Percentiles rank a stretch among this genome's conserved stretches.
Conservation (phyloP, 2,113 vertebrate species). For the Ptilonorhynchus violaceus region DNA sequence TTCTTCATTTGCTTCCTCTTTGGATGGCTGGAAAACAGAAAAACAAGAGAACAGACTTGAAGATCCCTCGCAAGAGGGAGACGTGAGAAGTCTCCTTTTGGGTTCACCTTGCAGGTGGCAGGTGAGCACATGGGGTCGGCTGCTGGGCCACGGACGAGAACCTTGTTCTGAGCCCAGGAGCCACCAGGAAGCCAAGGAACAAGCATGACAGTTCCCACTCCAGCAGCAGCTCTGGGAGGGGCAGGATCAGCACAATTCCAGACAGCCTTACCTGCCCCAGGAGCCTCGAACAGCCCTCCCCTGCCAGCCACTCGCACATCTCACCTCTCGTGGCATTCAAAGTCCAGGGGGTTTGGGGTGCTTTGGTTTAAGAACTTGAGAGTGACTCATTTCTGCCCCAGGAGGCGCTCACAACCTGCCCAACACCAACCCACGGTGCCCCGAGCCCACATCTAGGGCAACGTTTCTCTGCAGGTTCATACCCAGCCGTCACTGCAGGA, state of each 20-base stretch:
- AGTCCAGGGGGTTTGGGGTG: neutral
- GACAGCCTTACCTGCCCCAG: neutral
- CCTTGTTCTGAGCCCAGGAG: neutral
- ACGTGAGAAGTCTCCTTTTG: neutral
- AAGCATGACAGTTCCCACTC: neutral
- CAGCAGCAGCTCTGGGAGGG: neutral
- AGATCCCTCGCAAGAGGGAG: neutral
- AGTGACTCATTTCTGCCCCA: neutral
- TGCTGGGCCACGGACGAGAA: neutral
- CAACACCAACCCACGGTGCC: accelerated
- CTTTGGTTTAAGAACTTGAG: neutral
- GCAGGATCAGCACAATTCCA: neutral
- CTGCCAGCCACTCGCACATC: neutral
- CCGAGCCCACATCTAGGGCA: neutral
- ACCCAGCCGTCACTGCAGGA: neutral
- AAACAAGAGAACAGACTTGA: neutral
- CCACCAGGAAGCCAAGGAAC: neutral
- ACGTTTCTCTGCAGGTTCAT: neutral
- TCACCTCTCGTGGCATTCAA: neutral
- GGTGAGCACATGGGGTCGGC: neutral
- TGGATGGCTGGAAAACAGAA: slow-evolving; percentile 57
- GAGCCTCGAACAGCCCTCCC: neutral
- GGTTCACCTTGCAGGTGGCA: neutral
- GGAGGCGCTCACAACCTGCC: neutral
- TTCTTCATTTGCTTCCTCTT: slow-evolving; percentile 75